Percentiles rank a stretch among this genome's conserved stretches.
Conservation (phyloP, 2,888 invertebrate genomes). For the Rhabditoides inermis region DNA sequence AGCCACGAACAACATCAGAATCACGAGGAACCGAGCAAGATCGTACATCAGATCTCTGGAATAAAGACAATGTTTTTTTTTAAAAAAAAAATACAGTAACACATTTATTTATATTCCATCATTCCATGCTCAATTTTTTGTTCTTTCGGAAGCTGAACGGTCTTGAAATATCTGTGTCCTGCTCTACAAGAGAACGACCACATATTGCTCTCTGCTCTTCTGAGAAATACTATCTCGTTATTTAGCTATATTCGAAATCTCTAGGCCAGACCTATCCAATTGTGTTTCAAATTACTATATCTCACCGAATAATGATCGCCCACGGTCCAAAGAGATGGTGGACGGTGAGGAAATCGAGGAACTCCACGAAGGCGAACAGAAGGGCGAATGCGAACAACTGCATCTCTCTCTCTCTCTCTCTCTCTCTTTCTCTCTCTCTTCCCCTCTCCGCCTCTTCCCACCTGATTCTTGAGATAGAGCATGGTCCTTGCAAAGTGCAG, state of each 20-base stretch:
- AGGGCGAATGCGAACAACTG: conserved; percentile 91
- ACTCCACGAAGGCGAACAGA: conserved; percentile 89
- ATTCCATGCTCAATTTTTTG: no score
- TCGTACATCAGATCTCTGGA: conserved; percentile 55
- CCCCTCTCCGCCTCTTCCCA: neutral
- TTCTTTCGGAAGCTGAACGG: no score
- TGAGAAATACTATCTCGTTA: no score
- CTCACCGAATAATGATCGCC: conserved; percentile 89
- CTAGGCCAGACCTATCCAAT: no score
- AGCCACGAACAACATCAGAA: conserved; percentile 90
- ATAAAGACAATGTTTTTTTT: neutral
- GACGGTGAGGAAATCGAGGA: conserved; percentile 80
- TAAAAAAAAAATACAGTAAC: no score
- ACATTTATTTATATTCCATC: no score
- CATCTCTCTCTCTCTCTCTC: conserved; percentile 58
- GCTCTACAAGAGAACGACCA: no score
- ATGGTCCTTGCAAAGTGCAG: conserved; percentile 51
- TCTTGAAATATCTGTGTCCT: no score
- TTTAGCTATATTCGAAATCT: no score
- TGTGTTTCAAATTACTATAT: no score
- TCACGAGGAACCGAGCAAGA: conserved; percentile 72
- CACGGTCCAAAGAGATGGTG: conserved; percentile 98
- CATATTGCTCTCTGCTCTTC: no score
- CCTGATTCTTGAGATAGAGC: conserved; percentile 75
- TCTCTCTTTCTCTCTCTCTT: neutral